Evolutionary conservation across 1,140 invertebrate genomes (phyloP).

Genomic region (Bombus balteatus): DNA sequence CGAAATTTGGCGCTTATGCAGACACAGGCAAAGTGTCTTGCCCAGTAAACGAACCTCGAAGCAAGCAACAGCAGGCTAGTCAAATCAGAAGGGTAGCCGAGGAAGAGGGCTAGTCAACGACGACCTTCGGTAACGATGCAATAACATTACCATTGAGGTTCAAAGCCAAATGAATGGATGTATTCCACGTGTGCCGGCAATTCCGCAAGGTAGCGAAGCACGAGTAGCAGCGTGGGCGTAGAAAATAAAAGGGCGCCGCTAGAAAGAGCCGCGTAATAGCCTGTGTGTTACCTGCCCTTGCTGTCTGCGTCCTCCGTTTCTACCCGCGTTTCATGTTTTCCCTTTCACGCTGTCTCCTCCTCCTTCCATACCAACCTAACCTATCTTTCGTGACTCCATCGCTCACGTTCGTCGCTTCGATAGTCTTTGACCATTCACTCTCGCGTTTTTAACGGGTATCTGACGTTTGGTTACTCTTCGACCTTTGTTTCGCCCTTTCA

Average conservation of each 20-base stretch:
- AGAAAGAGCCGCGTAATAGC: constrained; percentile 71
- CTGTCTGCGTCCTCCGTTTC: constrained; percentile 37
- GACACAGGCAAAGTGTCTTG: not conserved
- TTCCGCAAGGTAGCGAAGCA: constrained; percentile 42
- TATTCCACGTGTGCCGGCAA: constrained; percentile 61
- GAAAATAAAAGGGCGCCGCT: constrained; percentile 70
- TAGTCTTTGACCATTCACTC: constrained; percentile 34
- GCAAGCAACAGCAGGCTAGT: not conserved
- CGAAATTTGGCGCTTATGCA: not conserved
- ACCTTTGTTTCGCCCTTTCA: not conserved
- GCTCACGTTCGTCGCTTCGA: constrained; percentile 19
- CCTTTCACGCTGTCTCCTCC: constrained; percentile 7
- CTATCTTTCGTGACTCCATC: not conserved
- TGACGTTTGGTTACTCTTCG: constrained; percentile 28
- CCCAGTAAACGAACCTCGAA: not conserved
- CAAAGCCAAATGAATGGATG: constrained; percentile 76
- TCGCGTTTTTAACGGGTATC: not conserved
- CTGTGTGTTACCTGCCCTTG: constrained; percentile 59
- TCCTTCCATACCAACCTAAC: not conserved
- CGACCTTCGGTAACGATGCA: constrained; percentile 73
- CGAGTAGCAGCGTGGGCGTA: constrained; percentile 19
- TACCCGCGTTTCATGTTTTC: constrained; percentile 28
- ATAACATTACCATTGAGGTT: constrained; percentile 76
- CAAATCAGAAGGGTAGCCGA: constrained; percentile 23
- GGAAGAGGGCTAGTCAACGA: constrained; percentile 30